These are phyloP conservation scores for Ornithoptera priamus DNA, from an alignment of 2,888 invertebrate species.

Conservation along the genomic window DNA sequence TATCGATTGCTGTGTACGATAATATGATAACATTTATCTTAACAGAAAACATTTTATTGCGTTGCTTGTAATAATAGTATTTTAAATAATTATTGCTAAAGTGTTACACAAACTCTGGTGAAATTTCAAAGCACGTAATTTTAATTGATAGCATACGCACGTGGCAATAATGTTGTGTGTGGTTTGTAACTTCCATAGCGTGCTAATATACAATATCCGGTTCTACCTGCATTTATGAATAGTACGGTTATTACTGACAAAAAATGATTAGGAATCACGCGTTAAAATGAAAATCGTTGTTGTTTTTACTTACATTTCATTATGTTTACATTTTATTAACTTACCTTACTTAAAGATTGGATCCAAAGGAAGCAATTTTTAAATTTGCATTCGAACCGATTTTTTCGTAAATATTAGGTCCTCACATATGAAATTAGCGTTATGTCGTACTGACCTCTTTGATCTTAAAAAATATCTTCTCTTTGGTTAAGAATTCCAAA, in stretches of 20 bases:
- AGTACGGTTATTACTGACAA: constrained; percentile 28
- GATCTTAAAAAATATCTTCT: too few relatives aligned
- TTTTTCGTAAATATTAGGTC: background rate
- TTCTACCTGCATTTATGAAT: constrained; percentile 35
- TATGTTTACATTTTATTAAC: background rate
- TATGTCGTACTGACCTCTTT: too few relatives aligned
- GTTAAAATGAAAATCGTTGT: constrained; percentile 12
- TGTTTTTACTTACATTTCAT: background rate
- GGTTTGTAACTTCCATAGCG: constrained; percentile 33
- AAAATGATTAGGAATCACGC: constrained; percentile 26
- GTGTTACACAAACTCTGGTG: background rate
- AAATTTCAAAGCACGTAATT: constrained; percentile 13
- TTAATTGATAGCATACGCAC: constrained; percentile 22
- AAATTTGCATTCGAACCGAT: too few relatives aligned
- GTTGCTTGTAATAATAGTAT: too few relatives aligned
- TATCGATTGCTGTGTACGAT: too few relatives aligned
- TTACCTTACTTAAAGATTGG: background rate
- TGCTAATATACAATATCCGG: constrained; percentile 39
- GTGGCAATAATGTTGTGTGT: constrained; percentile 24
- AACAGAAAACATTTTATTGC: too few relatives aligned
- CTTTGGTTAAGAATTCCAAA: too few relatives aligned
- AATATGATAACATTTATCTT: too few relatives aligned
- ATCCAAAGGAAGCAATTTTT: too few relatives aligned
- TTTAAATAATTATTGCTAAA: background rate
- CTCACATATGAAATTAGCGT: too few relatives aligned